These are phyloP conservation scores for Napeogenes sylphis DNA, from an alignment of 2,888 invertebrate genomes.

Conservation along the genomic window DNA sequence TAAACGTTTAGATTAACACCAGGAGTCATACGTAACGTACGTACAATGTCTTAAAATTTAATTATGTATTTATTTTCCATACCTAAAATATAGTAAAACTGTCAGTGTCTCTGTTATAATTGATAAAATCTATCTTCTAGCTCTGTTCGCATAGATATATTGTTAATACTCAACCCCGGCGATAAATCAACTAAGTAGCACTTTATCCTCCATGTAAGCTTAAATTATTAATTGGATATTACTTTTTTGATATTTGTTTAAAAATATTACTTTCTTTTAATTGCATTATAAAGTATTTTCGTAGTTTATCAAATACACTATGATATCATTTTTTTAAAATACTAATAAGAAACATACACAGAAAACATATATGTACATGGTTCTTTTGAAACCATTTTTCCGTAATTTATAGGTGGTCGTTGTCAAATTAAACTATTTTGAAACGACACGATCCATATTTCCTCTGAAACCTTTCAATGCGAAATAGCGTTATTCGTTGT, in stretches of 20 bases:
- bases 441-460: constrained; percentile 24
- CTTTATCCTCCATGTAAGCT: too few species aligned
- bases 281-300: not conserved
- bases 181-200: too few species aligned
- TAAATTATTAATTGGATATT: too few species aligned
- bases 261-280: too few species aligned
- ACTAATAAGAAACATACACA: not conserved
- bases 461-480: constrained; percentile 31
- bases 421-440: constrained; percentile 24
- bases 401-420: constrained; percentile 9
- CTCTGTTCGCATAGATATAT: too few species aligned
- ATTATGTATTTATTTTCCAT: not conserved
- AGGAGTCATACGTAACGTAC: not conserved
- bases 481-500: constrained; percentile 57
- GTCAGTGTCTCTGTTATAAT: too few species aligned
- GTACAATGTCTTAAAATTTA: constrained; percentile 2
- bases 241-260: too few species aligned
- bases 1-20: constrained; percentile 44
- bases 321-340: constrained; percentile 31
- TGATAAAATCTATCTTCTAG: too few species aligned
- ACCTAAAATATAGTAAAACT: too few species aligned
- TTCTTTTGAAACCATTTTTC: not conserved
- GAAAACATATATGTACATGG: not conserved
- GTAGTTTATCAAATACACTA: constrained; percentile 37
- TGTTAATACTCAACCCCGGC: too few species aligned